phyloP scores from a whole-genome alignment of 2,113 vertebrate species.

The Osmerus mordax region DNA sequence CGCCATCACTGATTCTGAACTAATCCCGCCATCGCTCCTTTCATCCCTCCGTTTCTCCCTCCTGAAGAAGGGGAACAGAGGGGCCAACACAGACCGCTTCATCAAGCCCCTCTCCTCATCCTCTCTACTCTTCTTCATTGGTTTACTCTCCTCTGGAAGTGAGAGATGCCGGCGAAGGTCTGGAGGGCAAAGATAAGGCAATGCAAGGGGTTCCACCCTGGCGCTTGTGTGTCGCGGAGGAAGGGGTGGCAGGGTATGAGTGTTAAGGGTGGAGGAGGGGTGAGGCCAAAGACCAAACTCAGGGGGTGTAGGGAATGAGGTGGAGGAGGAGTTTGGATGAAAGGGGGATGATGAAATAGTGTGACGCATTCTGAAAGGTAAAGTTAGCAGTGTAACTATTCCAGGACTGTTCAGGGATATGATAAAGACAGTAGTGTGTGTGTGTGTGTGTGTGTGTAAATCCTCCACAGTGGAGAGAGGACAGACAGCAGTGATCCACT shows the following conservation, averaged over 20 bases:
- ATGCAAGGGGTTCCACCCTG: neutral
- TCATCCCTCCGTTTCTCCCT: constrained; percentile 37
- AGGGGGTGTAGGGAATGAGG: too few species aligned
- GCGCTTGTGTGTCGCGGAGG: too few species aligned
- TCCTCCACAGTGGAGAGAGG: neutral
- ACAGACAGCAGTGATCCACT: neutral
- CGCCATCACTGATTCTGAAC: neutral
- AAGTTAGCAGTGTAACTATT: too few species aligned
- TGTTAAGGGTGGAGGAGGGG: neutral
- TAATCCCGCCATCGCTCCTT: neutral
- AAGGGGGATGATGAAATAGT: neutral
- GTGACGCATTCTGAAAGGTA: too few species aligned
- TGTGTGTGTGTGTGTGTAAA: neutral
- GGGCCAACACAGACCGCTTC: neutral
- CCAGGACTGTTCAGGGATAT: too few species aligned
- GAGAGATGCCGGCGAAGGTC: constrained; percentile 24
- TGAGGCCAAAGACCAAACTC: neutral
- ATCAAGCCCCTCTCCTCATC: neutral
- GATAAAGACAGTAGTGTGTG: neutral
- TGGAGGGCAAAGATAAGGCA: constrained; percentile 47
- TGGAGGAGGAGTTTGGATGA: too few species aligned
- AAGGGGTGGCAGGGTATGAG: neutral
- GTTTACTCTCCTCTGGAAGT: constrained; percentile 15
- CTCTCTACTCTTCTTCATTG: neutral
- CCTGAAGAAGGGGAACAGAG: neutral